Evolutionary conservation across 2,113 vertebrate genomes (phyloP).

Genomic region (Galeopterus variegatus): DNA sequence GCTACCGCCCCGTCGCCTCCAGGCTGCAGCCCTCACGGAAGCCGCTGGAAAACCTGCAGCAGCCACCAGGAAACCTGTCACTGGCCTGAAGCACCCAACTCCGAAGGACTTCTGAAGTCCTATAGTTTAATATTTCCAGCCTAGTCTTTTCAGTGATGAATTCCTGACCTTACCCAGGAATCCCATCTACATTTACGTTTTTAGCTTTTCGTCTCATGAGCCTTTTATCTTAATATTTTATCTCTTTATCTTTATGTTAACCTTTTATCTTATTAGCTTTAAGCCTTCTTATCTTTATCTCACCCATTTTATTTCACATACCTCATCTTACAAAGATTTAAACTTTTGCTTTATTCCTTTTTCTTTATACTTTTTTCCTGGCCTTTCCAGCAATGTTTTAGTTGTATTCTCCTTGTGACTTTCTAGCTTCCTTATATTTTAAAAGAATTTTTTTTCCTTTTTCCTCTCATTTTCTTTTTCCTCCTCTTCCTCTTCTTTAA

Average conservation of each 20-base stretch:
- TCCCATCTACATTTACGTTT: neutral
- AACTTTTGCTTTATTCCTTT: neutral
- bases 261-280: neutral
- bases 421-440: neutral
- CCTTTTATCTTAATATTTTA: constrained; percentile 40
- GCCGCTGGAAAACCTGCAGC: neutral
- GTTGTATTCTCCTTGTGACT: neutral
- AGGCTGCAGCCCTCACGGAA: neutral
- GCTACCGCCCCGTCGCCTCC: fast-evolving
- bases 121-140: neutral
- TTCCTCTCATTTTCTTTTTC: neutral
- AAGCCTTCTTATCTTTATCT: constrained; percentile 25
- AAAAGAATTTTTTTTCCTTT: neutral
- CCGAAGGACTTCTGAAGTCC: neutral
- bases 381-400: neutral
- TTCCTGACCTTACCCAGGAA: neutral
- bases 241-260: constrained; percentile 7
- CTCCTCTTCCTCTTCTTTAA: neutral
- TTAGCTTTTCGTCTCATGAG: constrained; percentile 20
- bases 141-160: neutral
- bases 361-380: neutral
- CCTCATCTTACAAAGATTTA: constrained; percentile 15
- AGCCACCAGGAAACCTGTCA: neutral
- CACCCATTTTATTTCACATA: neutral
- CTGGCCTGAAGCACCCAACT: neutral